Evolutionary conservation across 2,113 vertebrate genomes (phyloP).

Genomic region (Ia io): DNA sequence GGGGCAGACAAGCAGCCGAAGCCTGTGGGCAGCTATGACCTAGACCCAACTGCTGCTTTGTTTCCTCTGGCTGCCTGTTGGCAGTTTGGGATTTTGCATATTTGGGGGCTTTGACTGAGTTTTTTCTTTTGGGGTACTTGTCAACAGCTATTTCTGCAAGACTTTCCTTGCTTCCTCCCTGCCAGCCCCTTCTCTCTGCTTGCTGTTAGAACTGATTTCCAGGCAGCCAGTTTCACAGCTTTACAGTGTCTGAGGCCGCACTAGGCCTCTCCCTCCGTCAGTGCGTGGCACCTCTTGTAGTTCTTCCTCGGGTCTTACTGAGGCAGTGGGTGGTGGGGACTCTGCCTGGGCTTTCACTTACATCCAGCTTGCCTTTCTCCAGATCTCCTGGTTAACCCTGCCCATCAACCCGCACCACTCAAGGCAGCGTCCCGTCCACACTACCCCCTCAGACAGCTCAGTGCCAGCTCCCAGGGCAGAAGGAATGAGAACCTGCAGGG

Average conservation of each 20-base stretch:
- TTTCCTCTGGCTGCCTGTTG: background rate
- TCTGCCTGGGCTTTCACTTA: background rate
- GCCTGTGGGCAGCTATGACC: background rate
- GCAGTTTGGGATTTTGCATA: background rate
- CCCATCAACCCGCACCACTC: background rate
- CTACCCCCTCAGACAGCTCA: background rate
- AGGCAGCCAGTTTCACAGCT: background rate
- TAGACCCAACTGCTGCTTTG: background rate
- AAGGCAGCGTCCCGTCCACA: background rate
- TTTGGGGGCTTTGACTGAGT: background rate
- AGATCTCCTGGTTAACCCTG: background rate
- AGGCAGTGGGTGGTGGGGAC: background rate
- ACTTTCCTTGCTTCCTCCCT: background rate
- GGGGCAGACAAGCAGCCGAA: background rate
- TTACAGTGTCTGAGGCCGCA: too few species aligned
- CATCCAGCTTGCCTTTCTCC: background rate
- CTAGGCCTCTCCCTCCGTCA: accelerated
- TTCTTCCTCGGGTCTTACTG: background rate
- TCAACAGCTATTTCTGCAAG: background rate
- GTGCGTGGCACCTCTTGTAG: background rate
- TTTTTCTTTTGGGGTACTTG: background rate
- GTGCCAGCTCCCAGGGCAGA: background rate
- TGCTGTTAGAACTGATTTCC: background rate
- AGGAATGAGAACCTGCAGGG: background rate
- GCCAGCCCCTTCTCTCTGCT: background rate